Evolutionary conservation across 2,113 vertebrate species (phyloP).

Genomic region (Corydoras sp.): DNA sequence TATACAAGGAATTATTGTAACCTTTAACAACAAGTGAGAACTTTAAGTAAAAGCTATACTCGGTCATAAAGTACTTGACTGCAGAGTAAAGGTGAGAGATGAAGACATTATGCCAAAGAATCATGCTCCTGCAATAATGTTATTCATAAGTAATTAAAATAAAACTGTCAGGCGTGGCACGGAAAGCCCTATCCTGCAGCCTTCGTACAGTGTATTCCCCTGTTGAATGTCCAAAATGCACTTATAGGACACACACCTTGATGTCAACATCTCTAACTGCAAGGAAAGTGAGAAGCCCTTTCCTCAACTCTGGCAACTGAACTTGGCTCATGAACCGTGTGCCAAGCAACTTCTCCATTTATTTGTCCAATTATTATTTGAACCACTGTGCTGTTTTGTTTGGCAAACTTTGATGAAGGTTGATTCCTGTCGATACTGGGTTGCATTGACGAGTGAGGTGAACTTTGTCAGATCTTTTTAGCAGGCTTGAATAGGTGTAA

Average conservation of each 20-base stretch:
- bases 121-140: constrained; percentile 70
- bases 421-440: constrained; percentile 59
- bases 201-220: constrained; percentile 71
- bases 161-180: constrained; percentile 76
- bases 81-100: constrained; percentile 15
- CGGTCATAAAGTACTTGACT: constrained; percentile 12
- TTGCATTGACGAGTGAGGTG: constrained; percentile 55
- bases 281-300: constrained; percentile 54
- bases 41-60: constrained; percentile 3
- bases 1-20: too few relatives aligned
- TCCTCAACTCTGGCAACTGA: constrained; percentile 53
- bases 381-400: constrained; percentile 62
- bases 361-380: constrained; percentile 69
- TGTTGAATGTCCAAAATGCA: constrained; percentile 73
- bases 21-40: too few relatives aligned
- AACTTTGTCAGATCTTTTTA: constrained; percentile 46
- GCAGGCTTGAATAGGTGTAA: constrained; percentile 32
- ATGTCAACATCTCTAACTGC: constrained; percentile 65
- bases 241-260: constrained; percentile 68
- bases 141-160: constrained; percentile 82
- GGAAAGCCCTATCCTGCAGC: constrained; percentile 58
- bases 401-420: constrained; percentile 60
- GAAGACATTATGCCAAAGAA: constrained; percentile 37
- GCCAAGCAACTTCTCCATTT: constrained; percentile 55
- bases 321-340: constrained; percentile 40